Percentiles rank a stretch among this genome's conserved stretches.
phyloP scores from a whole-genome alignment of 2,797 vertebrate species.

The Xenentodon cancila region DNA sequence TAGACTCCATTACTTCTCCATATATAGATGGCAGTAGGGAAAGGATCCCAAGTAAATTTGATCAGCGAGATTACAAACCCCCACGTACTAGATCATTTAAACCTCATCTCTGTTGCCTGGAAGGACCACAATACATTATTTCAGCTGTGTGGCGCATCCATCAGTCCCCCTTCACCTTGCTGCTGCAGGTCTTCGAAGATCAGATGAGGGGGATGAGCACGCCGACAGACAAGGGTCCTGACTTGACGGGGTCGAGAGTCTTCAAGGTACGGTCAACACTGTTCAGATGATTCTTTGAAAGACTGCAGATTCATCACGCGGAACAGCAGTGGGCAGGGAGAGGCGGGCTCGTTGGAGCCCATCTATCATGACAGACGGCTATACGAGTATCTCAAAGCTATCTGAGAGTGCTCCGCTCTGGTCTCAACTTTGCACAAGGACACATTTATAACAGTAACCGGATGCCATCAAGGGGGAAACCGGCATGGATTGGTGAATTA shows the following conservation, averaged over 20 bases:
- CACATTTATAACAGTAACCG: conserved; percentile 61
- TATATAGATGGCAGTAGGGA: conserved; percentile 61
- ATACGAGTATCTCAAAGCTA: conserved; percentile 33
- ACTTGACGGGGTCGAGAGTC: conserved; percentile 59
- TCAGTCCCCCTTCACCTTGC: conserved; percentile 52
- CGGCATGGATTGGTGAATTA: conserved; percentile 49
- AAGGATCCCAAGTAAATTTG: conserved; percentile 73
- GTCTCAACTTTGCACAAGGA: conserved; percentile 35
- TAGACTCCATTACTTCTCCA: conserved; percentile 74
- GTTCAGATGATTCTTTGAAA: conserved; percentile 46
- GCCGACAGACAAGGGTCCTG: conserved; percentile 37
- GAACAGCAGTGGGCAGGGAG: conserved; percentile 17
- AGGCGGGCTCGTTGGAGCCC: conserved; percentile 58
- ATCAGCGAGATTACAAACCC: conserved; percentile 79
- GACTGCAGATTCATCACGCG: conserved; percentile 67
- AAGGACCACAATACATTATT: conserved; percentile 70
- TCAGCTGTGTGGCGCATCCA: conserved; percentile 54
- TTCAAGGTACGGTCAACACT: conserved; percentile 30
- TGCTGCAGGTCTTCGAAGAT: conserved; percentile 58
- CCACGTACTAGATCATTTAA: conserved; percentile 77
- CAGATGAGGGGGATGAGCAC: conserved; percentile 35
- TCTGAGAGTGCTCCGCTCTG: conserved; percentile 26
- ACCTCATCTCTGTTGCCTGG: conserved; percentile 74
- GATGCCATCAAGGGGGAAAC: conserved; percentile 44
- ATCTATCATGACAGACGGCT: conserved; percentile 63